Evolutionary conservation across 2,113 vertebrate species (phyloP).

Genomic region (Pterocles gutturalis): DNA sequence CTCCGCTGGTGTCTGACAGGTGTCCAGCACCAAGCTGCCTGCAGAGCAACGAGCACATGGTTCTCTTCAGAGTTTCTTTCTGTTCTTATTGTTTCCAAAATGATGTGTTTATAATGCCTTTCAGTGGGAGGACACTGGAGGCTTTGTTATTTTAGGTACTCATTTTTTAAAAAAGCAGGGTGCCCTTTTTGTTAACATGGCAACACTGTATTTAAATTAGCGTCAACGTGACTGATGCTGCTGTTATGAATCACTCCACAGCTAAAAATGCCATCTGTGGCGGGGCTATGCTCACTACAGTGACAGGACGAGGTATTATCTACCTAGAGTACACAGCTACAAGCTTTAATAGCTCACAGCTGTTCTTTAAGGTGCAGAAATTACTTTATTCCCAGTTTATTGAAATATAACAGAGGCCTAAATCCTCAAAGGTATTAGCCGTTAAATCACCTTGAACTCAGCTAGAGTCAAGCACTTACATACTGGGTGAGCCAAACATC

Average conservation of each 20-base stretch:
- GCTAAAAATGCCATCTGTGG: background rate
- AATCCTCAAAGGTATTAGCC: slow-evolving; percentile 46
- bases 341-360: slow-evolving; percentile 49
- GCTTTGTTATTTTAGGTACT: background rate
- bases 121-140: background rate
- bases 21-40: background rate
- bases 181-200: background rate
- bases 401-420: slow-evolving; percentile 48
- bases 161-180: background rate
- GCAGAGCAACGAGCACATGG: background rate
- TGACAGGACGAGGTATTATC: background rate
- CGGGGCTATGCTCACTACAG: background rate
- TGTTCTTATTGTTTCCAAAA: background rate
- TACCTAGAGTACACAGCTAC: background rate
- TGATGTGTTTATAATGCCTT: background rate
- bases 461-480: background rate
- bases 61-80: background rate
- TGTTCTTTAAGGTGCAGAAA: slow-evolving; percentile 27
- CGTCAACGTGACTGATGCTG: background rate
- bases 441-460: background rate
- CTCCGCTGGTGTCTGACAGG: background rate
- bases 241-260: background rate
- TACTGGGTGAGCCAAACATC: background rate
- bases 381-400: slow-evolving; percentile 56
- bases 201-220: background rate